Base-by-base conservation (phyloP, 2,888 invertebrate species). In the Lochmaea crataegi region DNA sequence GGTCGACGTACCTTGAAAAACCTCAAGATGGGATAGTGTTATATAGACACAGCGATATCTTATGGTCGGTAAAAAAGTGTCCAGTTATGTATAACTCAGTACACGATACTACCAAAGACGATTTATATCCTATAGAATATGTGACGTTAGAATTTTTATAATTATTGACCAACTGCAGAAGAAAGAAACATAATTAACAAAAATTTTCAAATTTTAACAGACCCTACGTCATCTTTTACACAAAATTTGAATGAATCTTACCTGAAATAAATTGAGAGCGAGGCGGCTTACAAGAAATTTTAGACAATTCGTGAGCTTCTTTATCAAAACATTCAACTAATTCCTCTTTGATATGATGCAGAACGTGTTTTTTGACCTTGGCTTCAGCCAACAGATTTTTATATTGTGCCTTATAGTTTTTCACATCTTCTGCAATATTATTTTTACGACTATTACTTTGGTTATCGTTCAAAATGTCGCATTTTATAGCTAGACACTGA, bases 261-360 rank as follows among this genome's bases (percentile, higher is more conserved):
- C 53, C 53, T 53, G 53, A 18, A 48, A 7, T 48, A n/a, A 48
- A n/a, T 48, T 48, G 48, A 16, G 53, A 18, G 16, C 3, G 18
- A 3, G 10, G 10, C 11, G 18, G 18, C 53, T 18, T 53, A 10
- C 6, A 53, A 16, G 10, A 53, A 32, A 32, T 2, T 58, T 32
- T 58, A 4, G n/a, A 58, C 32, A n/a, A 12, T 14, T 26, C 32
- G 14, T 58, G 22, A 5, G 56, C 42, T 60, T 60, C 60, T 63
- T 41, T 63, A 63, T 42, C 42, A 18, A 63, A 63, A 63, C 61
- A 63, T 2, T 63, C 41, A 42, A 63, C 61, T 11, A 63, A 18
- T 42, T 63, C 41, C 4, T 42, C 10, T 18, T 63, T 63, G 42
- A 63, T 63, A 18, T 42, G 18, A 26, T 42, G n/a, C 14, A 63